Base-by-base conservation (phyloP, 2,113 vertebrate genomes). In the Echinops telfairi region DNA sequence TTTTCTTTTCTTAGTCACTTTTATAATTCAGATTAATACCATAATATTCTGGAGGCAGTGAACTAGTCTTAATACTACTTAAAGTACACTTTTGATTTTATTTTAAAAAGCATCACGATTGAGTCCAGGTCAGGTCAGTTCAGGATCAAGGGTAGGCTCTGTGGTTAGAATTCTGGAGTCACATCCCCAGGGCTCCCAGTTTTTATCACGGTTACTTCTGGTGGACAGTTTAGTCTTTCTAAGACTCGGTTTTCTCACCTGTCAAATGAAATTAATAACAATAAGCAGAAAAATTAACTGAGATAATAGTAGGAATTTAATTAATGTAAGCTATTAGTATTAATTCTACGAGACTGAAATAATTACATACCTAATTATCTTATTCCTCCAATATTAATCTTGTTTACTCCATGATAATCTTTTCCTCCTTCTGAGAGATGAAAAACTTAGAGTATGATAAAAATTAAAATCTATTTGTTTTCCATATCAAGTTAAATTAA, bases 361-460 rank as follows among this genome's bases (percentile, higher is more conserved):
- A 60, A 82, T 85, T 89, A 23, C 29, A 82, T 89, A 89, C 6
- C 43, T 77, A 62, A 92, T 88, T 84, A 85, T 78, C 22, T 86
- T 78, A 75, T 94, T 96, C 64, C 40, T 83, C 78, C 22, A 16
- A 79, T 17, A 64, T 92, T 75, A 81, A 16, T 95, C 29, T 84
- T 89, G 60, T 85, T 91, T 94, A 1, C 83, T 88, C 16, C 84
- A 93, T 66, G 89, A 64, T 91, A 62, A 86, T 62, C 60, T 91
- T 86, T 84, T 27, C 53, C n/a, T 88, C 4, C 22, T 92, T 89
- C 31, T 43, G 85, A 57, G 62, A 95, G 36, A 89, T 87, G 20
- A 29, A 93, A 94, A 92, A 15, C 38, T 89, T 91, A 95, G 25
- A 22, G 89, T 91, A 75, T 91, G 53, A 93, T 79, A 71, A 87